Evolutionary conservation across 2,797 vertebrate species (phyloP), one percentile per base, ranked within the genome.

Genomic region (Anguilla megastoma): DNA sequence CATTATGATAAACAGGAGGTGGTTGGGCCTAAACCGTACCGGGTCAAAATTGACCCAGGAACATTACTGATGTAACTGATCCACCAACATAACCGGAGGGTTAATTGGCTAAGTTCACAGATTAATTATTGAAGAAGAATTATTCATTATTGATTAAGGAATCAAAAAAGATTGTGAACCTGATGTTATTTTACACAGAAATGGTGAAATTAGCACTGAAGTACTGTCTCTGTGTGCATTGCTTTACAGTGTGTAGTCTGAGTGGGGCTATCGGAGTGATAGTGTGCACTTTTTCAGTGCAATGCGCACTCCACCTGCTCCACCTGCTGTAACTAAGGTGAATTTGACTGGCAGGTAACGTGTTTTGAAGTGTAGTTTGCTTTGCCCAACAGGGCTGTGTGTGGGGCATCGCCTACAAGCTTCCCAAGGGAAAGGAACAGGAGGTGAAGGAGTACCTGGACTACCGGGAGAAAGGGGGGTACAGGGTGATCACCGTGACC

Each of bases 391-490:
- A 99, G 98, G 98, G 97, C 0, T 97, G 96, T 8, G 99, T 99
- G 76, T 99, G 98, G 98, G 99, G 98, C 21, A 96, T 99, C 41
- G 98, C 98, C 88, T 99, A 99, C 94, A 97, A 96, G 91, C 89
- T 99, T 86, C 99, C 98, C 4, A 95, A 93, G 0, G 98, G 98
- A 88, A 96, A 91, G 87, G 98, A 99, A 92, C 94, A 97, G 83
- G 97, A 99, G 94, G 98, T 99, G 79, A 99, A 99, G 94, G 93
- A 96, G 16, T 97, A 98, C 93, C 97, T 99, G 66, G 98, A 99
- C 95, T 96, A 98, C 92, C 92, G 99, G 93, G 99, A 99, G 93
- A 99, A 99, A 91, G 97, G 97, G 24, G 98, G 99, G 88, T 99
- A 99, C 91, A 96, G 95, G 91, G 98, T 97, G 90, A 96, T 96